These are phyloP conservation scores for Galemys pyrenaicus DNA, from an alignment of 2,113 vertebrate genomes.

Conservation along the genomic window DNA sequence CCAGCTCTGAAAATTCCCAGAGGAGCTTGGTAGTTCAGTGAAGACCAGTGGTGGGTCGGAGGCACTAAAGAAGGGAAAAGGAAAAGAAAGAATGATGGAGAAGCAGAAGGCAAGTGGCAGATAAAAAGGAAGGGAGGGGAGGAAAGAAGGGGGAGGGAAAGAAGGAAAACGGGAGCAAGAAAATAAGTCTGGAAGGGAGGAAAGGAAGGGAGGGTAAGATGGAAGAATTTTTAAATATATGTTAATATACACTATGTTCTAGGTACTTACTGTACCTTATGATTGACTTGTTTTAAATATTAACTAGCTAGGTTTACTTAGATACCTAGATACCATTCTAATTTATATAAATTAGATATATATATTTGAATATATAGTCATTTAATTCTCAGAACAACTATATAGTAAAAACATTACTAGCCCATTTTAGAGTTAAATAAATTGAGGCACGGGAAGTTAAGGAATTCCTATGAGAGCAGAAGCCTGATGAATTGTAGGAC, in stretches of 20 bases:
- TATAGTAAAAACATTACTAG: neutral
- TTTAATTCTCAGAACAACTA: constrained; percentile 8
- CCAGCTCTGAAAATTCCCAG: neutral
- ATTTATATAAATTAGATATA: neutral
- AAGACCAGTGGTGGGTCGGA: neutral
- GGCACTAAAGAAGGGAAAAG: neutral
- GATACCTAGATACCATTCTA: neutral
- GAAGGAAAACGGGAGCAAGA: too few species aligned
- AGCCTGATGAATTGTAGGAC: neutral
- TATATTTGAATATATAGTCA: neutral
- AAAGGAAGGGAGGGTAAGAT: neutral
- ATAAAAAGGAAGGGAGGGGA: too few species aligned
- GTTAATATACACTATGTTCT: neutral
- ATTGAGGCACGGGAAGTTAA: neutral
- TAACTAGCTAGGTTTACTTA: neutral
- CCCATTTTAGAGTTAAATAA: neutral
- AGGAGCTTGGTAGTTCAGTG: neutral
- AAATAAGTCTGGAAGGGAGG: too few species aligned
- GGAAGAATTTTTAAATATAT: neutral
- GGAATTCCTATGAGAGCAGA: neutral
- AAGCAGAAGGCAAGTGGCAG: neutral
- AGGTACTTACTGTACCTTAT: neutral
- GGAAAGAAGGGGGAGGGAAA: neutral
- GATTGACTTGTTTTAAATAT: neutral
- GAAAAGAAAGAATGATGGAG: too few species aligned